These are phyloP conservation scores for Tetanocera ferruginea DNA, from an alignment of 2,888 invertebrate species.

Conservation along the genomic window DNA sequence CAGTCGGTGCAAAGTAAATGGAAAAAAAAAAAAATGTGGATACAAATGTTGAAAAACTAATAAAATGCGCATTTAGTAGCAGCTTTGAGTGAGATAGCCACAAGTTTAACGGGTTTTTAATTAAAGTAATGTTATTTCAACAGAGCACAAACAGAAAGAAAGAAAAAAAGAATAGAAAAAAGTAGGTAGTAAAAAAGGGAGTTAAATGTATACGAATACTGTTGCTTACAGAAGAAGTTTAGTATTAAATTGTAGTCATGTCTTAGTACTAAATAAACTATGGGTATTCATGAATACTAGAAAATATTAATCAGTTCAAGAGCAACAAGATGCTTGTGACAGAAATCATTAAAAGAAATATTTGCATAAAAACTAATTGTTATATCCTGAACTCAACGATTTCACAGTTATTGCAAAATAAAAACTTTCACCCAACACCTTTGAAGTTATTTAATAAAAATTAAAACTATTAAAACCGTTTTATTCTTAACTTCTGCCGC, in stretches of 20 bases:
- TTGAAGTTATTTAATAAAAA: too few species aligned
- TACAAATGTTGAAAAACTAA: constrained; percentile 4
- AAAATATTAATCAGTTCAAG: too few species aligned
- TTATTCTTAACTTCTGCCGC: too few species aligned
- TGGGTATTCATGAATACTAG: too few species aligned
- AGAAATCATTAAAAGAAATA: too few species aligned
- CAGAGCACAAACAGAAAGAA: background rate
- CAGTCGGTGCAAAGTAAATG: background rate
- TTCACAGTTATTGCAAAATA: too few species aligned
- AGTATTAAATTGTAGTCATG: background rate
- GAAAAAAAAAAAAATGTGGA: background rate
- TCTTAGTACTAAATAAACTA: too few species aligned
- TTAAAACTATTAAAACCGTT: too few species aligned
- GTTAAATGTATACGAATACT: background rate
- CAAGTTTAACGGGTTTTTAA: constrained; percentile 22
- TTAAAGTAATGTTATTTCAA: background rate
- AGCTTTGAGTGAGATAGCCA: background rate
- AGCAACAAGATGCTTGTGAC: too few species aligned
- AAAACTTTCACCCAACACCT: too few species aligned
- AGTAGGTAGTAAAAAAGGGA: background rate
- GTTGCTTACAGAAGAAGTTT: background rate
- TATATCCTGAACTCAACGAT: too few species aligned
- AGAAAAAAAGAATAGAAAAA: background rate
- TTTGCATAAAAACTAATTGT: too few species aligned
- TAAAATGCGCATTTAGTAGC: constrained; percentile 23